These are phyloP conservation scores for Glyptemys insculpta DNA, from an alignment of 2,797 vertebrate genomes.

Conservation along the genomic window DNA sequence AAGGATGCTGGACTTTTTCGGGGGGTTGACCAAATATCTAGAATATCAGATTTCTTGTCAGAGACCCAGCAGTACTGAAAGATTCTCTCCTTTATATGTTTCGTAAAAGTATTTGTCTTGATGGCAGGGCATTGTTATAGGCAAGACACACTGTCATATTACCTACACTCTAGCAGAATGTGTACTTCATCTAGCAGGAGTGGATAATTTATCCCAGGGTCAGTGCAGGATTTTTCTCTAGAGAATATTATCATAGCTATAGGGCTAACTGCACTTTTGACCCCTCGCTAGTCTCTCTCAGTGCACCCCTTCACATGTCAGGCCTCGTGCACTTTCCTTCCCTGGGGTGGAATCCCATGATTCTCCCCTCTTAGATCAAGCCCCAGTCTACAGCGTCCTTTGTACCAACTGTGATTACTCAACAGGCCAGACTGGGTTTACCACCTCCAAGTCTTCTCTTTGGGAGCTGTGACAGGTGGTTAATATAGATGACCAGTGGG, in stretches of 20 bases:
- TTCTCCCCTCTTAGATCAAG: background rate
- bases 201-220: no score
- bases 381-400: background rate
- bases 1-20: no score
- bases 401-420: background rate
- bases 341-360: background rate
- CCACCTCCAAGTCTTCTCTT: background rate
- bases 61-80: no score
- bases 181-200: no score
- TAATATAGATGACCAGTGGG: background rate
- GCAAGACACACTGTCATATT: no score
- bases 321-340: background rate
- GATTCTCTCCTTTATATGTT: no score
- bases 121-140: no score
- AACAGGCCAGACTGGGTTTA: background rate
- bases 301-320: background rate
- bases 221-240: no score
- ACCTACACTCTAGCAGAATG: no score
- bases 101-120: no score
- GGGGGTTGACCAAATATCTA: no score
- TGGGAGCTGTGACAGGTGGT: background rate
- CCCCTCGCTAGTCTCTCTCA: background rate
- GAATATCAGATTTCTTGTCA: no score
- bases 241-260: background rate
- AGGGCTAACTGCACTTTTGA: background rate